These are phyloP conservation scores for Xanthorhoe designata DNA, from an alignment of 2,888 invertebrate species.

Conservation along the genomic window DNA sequence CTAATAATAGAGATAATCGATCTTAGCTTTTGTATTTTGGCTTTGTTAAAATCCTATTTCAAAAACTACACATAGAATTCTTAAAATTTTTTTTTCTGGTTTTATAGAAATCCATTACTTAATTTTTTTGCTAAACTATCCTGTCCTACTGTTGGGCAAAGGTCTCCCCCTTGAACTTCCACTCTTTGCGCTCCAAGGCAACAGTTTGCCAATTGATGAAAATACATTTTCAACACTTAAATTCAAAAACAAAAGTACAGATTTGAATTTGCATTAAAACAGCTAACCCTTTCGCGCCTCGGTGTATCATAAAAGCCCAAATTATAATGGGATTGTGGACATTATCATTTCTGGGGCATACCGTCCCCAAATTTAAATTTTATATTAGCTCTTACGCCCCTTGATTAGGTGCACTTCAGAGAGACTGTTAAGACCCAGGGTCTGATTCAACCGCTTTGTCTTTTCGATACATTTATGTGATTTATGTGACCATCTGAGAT, in stretches of 20 bases:
- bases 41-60: too few relatives aligned
- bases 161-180: too few relatives aligned
- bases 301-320: constrained; percentile 37
- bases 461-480: constrained; percentile 41
- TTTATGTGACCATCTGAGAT: constrained; percentile 40
- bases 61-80: too few relatives aligned
- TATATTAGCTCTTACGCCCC: constrained; percentile 51
- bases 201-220: too few relatives aligned
- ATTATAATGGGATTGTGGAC: constrained; percentile 41
- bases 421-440: constrained; percentile 38
- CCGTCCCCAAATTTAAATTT: constrained; percentile 59
- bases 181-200: too few relatives aligned
- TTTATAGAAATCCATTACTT: too few relatives aligned
- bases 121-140: too few relatives aligned
- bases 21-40: neutral
- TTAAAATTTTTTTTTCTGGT: too few relatives aligned
- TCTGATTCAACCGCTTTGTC: constrained; percentile 43
- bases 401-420: constrained; percentile 50
- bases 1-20: neutral
- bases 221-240: neutral
- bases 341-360: constrained; percentile 48
- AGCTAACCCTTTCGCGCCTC: constrained; percentile 40
- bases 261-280: constrained; percentile 32
- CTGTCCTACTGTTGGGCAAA: too few relatives aligned
- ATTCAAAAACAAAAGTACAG: constrained; percentile 1